Percentiles rank a stretch among this genome's conserved stretches.
phyloP scores from a whole-genome alignment of 2,113 vertebrate species.

The Thalassarche chlororhynchos region DNA sequence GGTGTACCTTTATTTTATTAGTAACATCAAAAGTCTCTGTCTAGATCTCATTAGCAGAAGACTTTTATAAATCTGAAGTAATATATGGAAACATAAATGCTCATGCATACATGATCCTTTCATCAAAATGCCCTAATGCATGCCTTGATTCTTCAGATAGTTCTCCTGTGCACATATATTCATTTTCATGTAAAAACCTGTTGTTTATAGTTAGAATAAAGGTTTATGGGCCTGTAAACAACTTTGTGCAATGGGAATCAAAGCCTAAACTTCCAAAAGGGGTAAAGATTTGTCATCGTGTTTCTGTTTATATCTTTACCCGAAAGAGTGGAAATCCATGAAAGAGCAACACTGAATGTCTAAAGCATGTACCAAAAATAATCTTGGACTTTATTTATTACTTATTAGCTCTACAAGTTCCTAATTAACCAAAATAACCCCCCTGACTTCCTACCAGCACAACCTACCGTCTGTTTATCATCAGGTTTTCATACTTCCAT shows the following conservation, averaged over 20 bases:
- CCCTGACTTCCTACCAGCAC: not conserved
- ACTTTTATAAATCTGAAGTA: not conserved
- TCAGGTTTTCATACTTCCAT: not conserved
- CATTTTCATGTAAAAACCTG: not conserved
- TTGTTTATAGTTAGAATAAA: not conserved
- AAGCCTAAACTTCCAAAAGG: not conserved
- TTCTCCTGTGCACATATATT: not conserved
- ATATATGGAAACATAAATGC: not conserved
- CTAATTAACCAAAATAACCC: not conserved
- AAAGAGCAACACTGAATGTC: not conserved
- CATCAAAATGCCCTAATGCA: not conserved
- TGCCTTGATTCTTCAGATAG: not conserved
- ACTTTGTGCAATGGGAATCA: not conserved
- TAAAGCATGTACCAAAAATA: not conserved
- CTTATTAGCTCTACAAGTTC: not conserved
- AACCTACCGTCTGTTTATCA: not conserved
- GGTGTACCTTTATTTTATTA: not conserved
- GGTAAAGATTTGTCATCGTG: not conserved
- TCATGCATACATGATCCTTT: not conserved
- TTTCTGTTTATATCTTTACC: not conserved
- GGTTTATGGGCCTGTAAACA: not conserved
- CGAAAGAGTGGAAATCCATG: not conserved
- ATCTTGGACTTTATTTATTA: not conserved
- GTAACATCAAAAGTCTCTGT: not conserved
- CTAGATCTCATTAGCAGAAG: not conserved